Evolutionary conservation across 2,888 invertebrate genomes (phyloP).

Genomic region (Catonia carolina): DNA sequence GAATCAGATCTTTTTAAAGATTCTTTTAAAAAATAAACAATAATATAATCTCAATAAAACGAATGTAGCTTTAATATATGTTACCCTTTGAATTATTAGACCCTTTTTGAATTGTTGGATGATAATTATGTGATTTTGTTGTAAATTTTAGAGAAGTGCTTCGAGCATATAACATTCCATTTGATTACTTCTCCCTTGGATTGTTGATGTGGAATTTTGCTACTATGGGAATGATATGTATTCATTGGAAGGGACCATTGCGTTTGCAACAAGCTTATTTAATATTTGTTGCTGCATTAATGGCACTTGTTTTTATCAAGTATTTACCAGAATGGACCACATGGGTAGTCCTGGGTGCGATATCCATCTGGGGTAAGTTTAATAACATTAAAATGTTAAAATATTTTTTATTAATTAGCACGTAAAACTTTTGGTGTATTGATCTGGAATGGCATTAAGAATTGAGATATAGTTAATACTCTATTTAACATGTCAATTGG

Average conservation of each 20-base stretch:
- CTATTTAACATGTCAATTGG: no score
- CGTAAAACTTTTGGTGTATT: no score
- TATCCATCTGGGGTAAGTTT: constrained; percentile 94
- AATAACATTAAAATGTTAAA: background rate
- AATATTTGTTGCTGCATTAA: constrained; percentile 93
- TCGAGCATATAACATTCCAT: constrained; percentile 88
- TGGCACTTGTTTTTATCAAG: constrained; percentile 98
- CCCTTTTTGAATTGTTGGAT: no score
- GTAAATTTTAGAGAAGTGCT: constrained; percentile 66
- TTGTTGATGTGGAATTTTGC: constrained; percentile 98
- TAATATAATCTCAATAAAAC: no score
- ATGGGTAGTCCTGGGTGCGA: constrained; percentile 93
- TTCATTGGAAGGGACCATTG: constrained; percentile 98
- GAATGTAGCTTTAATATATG: no score
- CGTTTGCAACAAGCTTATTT: constrained; percentile 92
- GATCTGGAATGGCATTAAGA: no score
- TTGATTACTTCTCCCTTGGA: constrained; percentile 85
- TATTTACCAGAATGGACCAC: constrained; percentile 99
- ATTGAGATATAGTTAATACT: no score
- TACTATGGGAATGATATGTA: constrained; percentile 93
- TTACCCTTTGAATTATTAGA: no score
- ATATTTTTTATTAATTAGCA: no score
- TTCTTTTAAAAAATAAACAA: no score
- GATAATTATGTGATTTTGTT: no score
- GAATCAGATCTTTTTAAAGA: no score